These are phyloP conservation scores for Melanogrammus aeglefinus DNA, from an alignment of 2,797 vertebrate species.

Conservation along the genomic window DNA sequence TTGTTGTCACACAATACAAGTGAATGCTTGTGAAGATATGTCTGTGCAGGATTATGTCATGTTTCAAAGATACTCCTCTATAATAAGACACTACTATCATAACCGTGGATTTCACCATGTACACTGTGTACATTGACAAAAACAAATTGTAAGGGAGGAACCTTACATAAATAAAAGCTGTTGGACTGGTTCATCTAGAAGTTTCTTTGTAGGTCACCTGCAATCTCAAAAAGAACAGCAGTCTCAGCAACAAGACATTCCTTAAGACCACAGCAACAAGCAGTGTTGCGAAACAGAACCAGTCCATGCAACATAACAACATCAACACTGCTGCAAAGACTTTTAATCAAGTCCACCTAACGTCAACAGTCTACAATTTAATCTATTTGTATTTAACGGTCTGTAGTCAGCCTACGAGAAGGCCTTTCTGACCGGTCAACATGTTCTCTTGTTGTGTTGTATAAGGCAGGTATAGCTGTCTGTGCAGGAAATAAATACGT, in stretches of 20 bases:
- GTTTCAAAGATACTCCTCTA: neutral
- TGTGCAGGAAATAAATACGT: too few relatives aligned
- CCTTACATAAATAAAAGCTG: constrained; percentile 19
- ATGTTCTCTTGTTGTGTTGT: too few relatives aligned
- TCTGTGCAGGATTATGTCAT: neutral
- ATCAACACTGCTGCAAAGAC: neutral
- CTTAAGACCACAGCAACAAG: neutral
- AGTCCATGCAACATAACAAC: neutral
- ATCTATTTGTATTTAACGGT: too few relatives aligned
- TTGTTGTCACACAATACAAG: constrained; percentile 34
- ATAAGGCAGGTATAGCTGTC: too few relatives aligned
- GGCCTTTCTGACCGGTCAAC: too few relatives aligned
- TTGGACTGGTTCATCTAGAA: constrained; percentile 22
- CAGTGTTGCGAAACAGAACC: neutral
- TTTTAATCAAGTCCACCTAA: neutral
- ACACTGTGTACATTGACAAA: neutral
- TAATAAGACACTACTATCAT: neutral
- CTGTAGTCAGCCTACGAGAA: too few relatives aligned
- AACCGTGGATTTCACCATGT: neutral
- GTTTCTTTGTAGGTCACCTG: neutral
- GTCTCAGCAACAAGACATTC: neutral
- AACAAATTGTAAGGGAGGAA: neutral
- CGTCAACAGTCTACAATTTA: neutral
- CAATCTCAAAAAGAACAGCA: neutral
- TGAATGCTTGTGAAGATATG: constrained; percentile 22